Evolutionary conservation across 2,797 vertebrate genomes (phyloP), one percentile per base, ranked within the genome.

Genomic region (Spheniscus humboldti): DNA sequence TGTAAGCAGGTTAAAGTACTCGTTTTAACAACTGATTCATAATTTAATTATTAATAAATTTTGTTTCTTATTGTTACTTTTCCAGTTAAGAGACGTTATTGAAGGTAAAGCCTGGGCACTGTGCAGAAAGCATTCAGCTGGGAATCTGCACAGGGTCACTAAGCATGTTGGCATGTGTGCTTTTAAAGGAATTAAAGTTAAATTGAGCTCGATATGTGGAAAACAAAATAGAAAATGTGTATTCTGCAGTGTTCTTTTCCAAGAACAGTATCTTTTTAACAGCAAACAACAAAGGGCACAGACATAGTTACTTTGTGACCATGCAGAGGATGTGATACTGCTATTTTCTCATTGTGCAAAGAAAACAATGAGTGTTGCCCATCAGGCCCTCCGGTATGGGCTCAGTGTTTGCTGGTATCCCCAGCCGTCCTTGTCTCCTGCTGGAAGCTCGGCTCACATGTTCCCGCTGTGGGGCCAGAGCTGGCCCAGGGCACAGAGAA

Each of bases 391-490:
- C 39, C 1, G 6, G 16, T 53, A 27, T 0, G 5, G 30, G 35
- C 39, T 79, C 33, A 7, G 2, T 24, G n/a, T 78, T 78, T 79
- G 62, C 45, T 73, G 57, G 11, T 73, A 27, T 33, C 9, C 31
- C 35, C 33, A 41, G 37, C 20, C 1, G 2, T 5, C 10, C 52
- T 45, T 62, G 20, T 31, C 13, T 84, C 9, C 30, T 35, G 25
- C 39, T 66, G 55, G 59, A 48, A 79, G n/a, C 30, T 67, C 5
- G 2, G 13, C 22, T 66, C 3, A 0, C 1, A 0, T 0, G 0
- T 14, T 79, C 27, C 24, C 10, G 1, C 1, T 25, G 20, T 2
- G 9, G 33, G 43, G 15, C 24, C 30, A 50, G 68, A 74, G 47
- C 16, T 16, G 10, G 9, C 7, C 33, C 41, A 25, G 24, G 41